Conservation (phyloP, 2,797 vertebrate genomes). For the Sebastes vulpes region DNA sequence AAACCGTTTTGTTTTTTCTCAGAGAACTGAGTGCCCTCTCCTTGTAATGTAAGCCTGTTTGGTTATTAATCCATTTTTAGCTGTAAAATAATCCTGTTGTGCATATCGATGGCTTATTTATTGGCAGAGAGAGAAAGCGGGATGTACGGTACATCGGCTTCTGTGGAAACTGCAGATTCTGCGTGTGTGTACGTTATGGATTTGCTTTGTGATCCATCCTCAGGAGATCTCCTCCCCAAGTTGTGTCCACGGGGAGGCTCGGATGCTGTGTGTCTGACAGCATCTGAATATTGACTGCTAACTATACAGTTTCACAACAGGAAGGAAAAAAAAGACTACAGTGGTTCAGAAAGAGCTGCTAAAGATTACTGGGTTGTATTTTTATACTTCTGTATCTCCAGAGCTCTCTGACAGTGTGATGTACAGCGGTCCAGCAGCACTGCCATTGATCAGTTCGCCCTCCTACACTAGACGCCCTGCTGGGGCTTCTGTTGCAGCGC, state of each 20-base stretch:
- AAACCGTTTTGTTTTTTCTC: not conserved
- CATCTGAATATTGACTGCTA: slow-evolving; percentile 51
- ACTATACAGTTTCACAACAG: slow-evolving; percentile 29
- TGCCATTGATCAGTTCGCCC: slow-evolving; percentile 31
- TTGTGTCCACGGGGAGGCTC: slow-evolving; percentile 42
- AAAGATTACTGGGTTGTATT: slow-evolving; percentile 23
- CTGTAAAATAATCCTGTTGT: slow-evolving; percentile 9
- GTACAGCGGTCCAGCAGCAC: slow-evolving; percentile 31
- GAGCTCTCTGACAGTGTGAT: slow-evolving; percentile 19
- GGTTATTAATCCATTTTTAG: slow-evolving; percentile 18
- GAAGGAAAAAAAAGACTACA: not conserved
- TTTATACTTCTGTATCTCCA: slow-evolving; percentile 5
- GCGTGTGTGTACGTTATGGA: slow-evolving; percentile 17
- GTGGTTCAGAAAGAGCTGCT: not conserved
- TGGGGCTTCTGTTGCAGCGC: slow-evolving; percentile 24
- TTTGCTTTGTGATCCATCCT: slow-evolving; percentile 47
- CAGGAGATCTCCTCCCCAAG: slow-evolving; percentile 28
- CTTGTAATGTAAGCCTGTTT: not conserved
- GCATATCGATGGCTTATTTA: slow-evolving; percentile 1
- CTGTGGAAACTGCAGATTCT: slow-evolving; percentile 25
- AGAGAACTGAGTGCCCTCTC: not conserved
- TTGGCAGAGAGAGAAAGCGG: not conserved
- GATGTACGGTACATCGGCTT: not conserved
- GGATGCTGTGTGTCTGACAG: slow-evolving; percentile 24
- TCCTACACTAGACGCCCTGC: slow-evolving; percentile 25